Percentiles rank a stretch among this genome's conserved stretches.
phyloP scores from a whole-genome alignment of 2,888 invertebrate genomes.

The Eupelmus urozonus region DNA sequence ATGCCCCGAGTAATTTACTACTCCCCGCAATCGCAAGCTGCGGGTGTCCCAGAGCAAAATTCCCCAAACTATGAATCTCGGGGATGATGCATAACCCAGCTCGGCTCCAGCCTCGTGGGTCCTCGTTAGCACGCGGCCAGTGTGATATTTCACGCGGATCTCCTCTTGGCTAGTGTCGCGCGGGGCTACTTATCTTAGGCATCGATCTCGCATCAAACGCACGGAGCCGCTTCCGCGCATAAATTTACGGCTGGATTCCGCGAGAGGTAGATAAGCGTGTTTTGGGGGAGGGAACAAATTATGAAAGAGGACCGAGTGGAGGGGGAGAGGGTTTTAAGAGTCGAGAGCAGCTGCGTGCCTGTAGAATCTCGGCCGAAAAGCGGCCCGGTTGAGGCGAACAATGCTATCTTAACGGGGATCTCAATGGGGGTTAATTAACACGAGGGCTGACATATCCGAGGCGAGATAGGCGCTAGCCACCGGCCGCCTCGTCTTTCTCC shows the following conservation, averaged over 20 bases:
- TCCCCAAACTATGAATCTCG: neutral
- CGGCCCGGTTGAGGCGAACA: conserved; percentile 33
- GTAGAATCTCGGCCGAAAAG: conserved; percentile 23
- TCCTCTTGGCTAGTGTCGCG: neutral
- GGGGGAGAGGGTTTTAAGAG: no score
- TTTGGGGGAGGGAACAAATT: neutral
- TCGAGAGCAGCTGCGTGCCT: no score
- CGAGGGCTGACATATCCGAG: conserved; percentile 65
- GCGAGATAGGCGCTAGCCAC: conserved; percentile 57
- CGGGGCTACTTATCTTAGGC: neutral
- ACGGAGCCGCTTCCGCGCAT: neutral
- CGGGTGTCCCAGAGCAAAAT: neutral
- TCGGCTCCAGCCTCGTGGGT: no score
- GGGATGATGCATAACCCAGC: no score
- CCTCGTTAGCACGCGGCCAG: neutral
- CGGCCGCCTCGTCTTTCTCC: conserved; percentile 34
- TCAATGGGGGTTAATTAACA: conserved; percentile 74
- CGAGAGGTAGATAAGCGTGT: neutral
- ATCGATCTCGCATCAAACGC: conserved; percentile 16
- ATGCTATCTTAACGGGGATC: conserved; percentile 61
- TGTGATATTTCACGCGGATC: conserved; percentile 42
- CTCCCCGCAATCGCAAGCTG: no score
- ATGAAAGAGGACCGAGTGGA: no score
- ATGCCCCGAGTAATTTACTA: neutral
- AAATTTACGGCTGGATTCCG: neutral